Evolutionary conservation across 2,113 vertebrate species (phyloP), one percentile per base, ranked within the genome.

Genomic region (Callithrix jacchus): DNA sequence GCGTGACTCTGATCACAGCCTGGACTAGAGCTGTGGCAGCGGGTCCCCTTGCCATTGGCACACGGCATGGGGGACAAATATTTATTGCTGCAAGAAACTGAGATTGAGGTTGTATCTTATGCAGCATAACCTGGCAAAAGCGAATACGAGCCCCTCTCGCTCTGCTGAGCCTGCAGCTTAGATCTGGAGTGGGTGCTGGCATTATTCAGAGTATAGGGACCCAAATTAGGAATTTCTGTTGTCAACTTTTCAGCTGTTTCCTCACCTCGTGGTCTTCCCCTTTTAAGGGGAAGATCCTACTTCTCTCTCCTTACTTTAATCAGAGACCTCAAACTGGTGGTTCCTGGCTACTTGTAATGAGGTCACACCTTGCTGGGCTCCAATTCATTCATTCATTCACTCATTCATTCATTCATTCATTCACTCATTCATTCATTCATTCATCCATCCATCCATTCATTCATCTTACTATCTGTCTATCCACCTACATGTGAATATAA

Each of bases 51-150:
- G 11, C 27, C 9, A 3, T 27, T 3, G 87, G 30, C 6, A 3
- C 0, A 6, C 10, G 52, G 17, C 6, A 1, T 0, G 1, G 37
- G 8, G 0, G 1, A 47, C 27, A 79, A 85, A 47, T 37, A 30
- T n/a, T 18, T 3, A 16, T 17, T 40, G 27, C 37, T 21, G 4
- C 9, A 35, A 47, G 61, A 32, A 68, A 18, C 45, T 40, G 18
- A 56, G 35, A 23, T 23, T 2, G 37, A 70, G 54, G 47, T 0
- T 76, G 56, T 21, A 68, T 21, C 66, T 86, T 76, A 70, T 3
- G 3, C 49, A 71, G 79, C 49, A 49, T 21, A 30, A 61, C 18
- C 56, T 40, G 21, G 25, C 16, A 30, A 64, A 47, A 61, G 37
- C 79, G 40, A 32, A 45, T 37, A n/a, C 32, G 54, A 47, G 20